Conservation (phyloP, 2,888 invertebrate species). For the Meteorus colon region DNA sequence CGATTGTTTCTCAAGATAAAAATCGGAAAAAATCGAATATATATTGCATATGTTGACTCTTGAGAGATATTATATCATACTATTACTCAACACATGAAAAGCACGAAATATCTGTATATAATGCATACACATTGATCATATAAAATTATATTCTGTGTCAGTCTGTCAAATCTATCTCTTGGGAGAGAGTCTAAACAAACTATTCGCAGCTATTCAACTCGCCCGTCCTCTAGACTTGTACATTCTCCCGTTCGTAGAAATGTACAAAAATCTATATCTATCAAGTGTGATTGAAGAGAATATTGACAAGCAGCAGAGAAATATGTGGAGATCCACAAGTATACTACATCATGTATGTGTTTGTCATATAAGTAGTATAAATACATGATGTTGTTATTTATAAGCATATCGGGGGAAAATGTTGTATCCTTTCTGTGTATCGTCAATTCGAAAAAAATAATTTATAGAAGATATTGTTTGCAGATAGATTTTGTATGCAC, state of each 20-base stretch:
- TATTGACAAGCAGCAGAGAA: neutral
- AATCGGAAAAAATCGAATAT: constrained; percentile 59
- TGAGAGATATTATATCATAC: constrained; percentile 60
- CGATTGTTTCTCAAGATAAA: constrained; percentile 51
- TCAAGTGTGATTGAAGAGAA: constrained; percentile 2
- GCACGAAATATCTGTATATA: constrained; percentile 55
- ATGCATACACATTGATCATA: constrained; percentile 51
- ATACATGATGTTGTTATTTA: neutral
- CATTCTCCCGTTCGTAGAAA: constrained; percentile 16
- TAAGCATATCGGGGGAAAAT: constrained; percentile 15
- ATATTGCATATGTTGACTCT: constrained; percentile 57
- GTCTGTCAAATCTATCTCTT: constrained; percentile 71
- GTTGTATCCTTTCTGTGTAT: neutral
- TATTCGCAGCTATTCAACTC: constrained; percentile 45
- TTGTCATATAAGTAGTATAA: neutral
- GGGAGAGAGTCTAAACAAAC: constrained; percentile 69
- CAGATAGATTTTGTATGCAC: neutral
- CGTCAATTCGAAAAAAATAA: neutral
- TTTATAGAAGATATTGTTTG: neutral
- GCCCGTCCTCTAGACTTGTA: constrained; percentile 37
- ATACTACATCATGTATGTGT: neutral
- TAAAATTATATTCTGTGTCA: constrained; percentile 72
- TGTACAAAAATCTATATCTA: constrained; percentile 6
- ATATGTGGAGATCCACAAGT: neutral
- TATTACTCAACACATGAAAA: constrained; percentile 60